These are phyloP conservation scores for Oligia strigilis DNA, from an alignment of 2,888 invertebrate genomes.

Conservation along the genomic window DNA sequence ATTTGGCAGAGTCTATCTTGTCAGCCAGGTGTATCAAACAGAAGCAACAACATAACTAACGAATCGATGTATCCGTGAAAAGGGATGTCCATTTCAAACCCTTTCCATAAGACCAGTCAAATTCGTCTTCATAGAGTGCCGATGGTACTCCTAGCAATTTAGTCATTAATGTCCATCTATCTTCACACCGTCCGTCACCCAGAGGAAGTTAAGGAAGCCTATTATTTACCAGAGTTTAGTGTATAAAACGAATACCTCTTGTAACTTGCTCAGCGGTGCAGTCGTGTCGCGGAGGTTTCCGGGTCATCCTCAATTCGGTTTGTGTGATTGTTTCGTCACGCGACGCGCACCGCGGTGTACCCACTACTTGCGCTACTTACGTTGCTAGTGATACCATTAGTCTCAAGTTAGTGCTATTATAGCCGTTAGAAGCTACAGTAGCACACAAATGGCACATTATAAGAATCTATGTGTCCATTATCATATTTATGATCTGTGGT, in stretches of 20 bases:
- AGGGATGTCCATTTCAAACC: background rate
- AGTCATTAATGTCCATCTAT: background rate
- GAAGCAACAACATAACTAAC: background rate
- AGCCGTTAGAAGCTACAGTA: conserved; percentile 3
- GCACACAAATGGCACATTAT: conserved; percentile 17
- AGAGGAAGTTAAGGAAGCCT: too few relatives aligned
- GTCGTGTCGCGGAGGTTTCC: conserved; percentile 68
- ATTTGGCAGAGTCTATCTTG: background rate
- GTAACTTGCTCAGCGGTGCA: conserved; percentile 45
- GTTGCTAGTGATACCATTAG: conserved; percentile 16
- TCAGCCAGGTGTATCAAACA: background rate
- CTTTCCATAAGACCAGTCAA: background rate
- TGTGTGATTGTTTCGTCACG: conserved; percentile 70
- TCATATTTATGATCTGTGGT: background rate
- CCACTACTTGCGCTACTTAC: conserved; percentile 53
- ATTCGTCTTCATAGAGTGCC: background rate
- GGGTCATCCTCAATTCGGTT: conserved; percentile 72
- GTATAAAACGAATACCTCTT: conserved; percentile 22
- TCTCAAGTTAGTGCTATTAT: conserved; percentile 15
- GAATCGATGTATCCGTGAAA: background rate
- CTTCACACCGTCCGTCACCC: background rate
- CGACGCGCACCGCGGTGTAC: conserved; percentile 50
- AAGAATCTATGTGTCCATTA: background rate
- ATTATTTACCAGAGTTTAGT: background rate
- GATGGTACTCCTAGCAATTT: background rate